A percentile compares a stretch with the other conserved stretches of the same genome.
Evolutionary conservation across 2,888 invertebrate genomes (phyloP).

Genomic region (Balanococcus diminutus): DNA sequence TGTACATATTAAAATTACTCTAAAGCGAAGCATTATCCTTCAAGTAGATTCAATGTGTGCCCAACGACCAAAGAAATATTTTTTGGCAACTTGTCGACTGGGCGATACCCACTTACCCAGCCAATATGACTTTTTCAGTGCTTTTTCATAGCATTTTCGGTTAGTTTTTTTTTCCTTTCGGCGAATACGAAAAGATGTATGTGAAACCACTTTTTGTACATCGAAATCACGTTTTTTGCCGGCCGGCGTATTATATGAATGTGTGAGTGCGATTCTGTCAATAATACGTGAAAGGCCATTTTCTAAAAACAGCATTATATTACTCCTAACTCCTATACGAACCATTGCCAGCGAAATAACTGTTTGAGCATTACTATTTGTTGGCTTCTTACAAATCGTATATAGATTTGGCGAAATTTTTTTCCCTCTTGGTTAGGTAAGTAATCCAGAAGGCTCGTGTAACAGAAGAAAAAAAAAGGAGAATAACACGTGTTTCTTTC

Average conservation of each 20-base stretch:
- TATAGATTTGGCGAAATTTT: slow-evolving; percentile 20
- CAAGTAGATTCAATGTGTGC: too few species aligned
- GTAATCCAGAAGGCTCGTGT: not conserved
- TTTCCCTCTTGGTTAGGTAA: not conserved
- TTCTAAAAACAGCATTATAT: slow-evolving; percentile 24
- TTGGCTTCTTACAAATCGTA: slow-evolving; percentile 22
- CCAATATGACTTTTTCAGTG: not conserved
- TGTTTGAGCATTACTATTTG: not conserved
- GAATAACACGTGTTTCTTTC: not conserved
- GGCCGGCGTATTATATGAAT: not conserved
- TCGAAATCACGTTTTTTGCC: slow-evolving; percentile 5
- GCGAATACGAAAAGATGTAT: not conserved
- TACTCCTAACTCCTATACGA: too few species aligned
- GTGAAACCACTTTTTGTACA: not conserved
- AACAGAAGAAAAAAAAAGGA: not conserved
- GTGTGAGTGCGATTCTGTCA: not conserved
- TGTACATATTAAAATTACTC: slow-evolving; percentile 3
- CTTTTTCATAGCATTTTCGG: not conserved
- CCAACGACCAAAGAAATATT: not conserved
- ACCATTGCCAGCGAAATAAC: not conserved
- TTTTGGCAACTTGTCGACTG: not conserved
- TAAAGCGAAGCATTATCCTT: not conserved
- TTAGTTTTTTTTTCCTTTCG: not conserved
- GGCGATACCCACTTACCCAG: not conserved
- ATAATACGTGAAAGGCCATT: slow-evolving; percentile 36